These are phyloP conservation scores for Raja brachyura DNA, from an alignment of 2,113 vertebrate genomes.

Conservation along the genomic window DNA sequence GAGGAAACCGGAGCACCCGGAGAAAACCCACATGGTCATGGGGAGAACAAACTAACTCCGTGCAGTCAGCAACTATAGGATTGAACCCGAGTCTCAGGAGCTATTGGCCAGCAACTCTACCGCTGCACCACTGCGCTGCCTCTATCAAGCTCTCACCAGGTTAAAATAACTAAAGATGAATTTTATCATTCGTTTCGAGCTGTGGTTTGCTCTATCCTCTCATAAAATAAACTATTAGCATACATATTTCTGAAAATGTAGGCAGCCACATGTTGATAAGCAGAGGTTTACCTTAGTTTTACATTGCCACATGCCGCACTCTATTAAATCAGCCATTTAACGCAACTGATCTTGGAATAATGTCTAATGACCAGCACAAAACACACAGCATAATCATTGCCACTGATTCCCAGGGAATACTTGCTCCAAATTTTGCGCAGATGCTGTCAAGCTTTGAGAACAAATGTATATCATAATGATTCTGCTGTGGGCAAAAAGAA, in stretches of 20 bases:
- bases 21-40: no score
- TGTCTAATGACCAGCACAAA: background rate
- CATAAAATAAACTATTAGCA: background rate
- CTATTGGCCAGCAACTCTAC: no score
- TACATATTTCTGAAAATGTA: background rate
- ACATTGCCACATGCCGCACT: background rate
- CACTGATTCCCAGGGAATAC: background rate
- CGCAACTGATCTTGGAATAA: background rate
- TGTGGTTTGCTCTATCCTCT: background rate
- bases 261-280: background rate
- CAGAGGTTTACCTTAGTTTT: background rate
- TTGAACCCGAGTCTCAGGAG: no score
- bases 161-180: no score
- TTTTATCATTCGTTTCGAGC: no score
- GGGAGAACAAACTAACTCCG: no score
- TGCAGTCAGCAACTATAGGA: no score
- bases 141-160: no score
- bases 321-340: conserved; percentile 1
- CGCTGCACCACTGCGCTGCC: no score
- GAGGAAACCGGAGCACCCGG: no score
- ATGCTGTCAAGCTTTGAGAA: background rate
- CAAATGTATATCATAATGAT: background rate
- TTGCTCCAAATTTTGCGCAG: background rate
- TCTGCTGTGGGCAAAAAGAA: background rate
- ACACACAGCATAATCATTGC: background rate